These are phyloP conservation scores for Incurvaria masculella DNA, from an alignment of 2,888 invertebrate genomes.

Conservation along the genomic window DNA sequence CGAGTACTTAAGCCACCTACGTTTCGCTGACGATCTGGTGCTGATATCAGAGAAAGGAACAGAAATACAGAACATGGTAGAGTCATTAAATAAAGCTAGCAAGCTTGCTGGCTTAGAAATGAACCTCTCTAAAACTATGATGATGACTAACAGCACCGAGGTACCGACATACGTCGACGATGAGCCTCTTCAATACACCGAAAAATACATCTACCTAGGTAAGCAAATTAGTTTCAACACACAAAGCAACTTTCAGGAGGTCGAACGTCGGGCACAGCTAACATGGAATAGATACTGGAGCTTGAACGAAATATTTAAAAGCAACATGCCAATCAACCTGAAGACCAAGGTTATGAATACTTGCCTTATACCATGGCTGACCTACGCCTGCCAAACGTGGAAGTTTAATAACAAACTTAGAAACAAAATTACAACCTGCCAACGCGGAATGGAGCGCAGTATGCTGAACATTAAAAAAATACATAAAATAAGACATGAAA, in stretches of 20 bases:
- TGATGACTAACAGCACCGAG: slow-evolving; percentile 11
- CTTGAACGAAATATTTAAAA: background rate
- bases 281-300: slow-evolving; percentile 1
- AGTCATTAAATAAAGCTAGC: slow-evolving; percentile 11
- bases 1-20: background rate
- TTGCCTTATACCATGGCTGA: slow-evolving; percentile 3
- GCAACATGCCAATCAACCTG: background rate
- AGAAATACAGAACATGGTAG: slow-evolving; percentile 10
- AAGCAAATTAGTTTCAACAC: slow-evolving; percentile 13
- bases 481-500: background rate
- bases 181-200: slow-evolving; percentile 5
- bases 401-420: too few relatives aligned
- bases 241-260: slow-evolving; percentile 3
- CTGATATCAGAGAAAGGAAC: slow-evolving; percentile 1
- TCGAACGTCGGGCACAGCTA: too few relatives aligned
- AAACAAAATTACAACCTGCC: too few relatives aligned
- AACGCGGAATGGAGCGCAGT: background rate
- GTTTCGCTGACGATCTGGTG: slow-evolving; percentile 3
- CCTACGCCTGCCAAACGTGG: slow-evolving; percentile 4
- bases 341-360: background rate
- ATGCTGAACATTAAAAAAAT: slow-evolving; percentile 1
- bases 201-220: slow-evolving; percentile 11
- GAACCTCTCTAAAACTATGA: slow-evolving; percentile 12
- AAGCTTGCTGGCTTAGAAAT: slow-evolving; percentile 11
- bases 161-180: slow-evolving; percentile 9